Evolutionary conservation across 2,113 vertebrate species (phyloP).

Genomic region (Takifugu flavidus): DNA sequence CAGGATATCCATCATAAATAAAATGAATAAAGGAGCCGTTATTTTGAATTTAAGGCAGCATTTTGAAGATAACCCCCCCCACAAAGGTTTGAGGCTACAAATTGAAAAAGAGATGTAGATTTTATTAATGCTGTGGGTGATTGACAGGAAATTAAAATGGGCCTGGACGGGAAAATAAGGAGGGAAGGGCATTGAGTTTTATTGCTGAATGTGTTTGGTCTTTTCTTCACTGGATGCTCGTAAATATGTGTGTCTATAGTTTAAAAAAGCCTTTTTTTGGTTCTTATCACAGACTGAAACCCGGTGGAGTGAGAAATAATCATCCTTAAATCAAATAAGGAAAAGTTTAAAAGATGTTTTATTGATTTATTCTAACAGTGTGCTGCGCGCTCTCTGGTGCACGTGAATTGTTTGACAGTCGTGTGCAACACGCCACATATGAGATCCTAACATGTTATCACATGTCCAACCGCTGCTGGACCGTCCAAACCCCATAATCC

Average conservation of each 20-base stretch:
- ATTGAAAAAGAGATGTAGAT: constrained; percentile 60
- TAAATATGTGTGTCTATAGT: no score
- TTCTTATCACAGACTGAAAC: no score
- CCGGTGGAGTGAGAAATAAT: no score
- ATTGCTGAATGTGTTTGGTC: constrained; percentile 34
- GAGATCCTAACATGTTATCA: constrained; percentile 19
- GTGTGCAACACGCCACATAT: no score
- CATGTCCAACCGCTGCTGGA: constrained; percentile 25
- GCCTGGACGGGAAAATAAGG: constrained; percentile 20
- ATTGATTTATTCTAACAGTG: no score
- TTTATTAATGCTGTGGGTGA: constrained; percentile 57
- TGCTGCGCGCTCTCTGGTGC: constrained; percentile 6
- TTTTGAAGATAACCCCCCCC: constrained; percentile 52
- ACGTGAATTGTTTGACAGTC: no score
- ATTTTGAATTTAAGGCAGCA: constrained; percentile 42
- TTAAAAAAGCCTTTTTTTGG: no score
- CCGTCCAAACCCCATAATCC: constrained; percentile 12
- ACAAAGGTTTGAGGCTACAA: constrained; percentile 45
- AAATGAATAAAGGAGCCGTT: constrained; percentile 16
- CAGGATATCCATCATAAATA: constrained; percentile 24
- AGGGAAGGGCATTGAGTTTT: background rate
- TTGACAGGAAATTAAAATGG: constrained; percentile 66
- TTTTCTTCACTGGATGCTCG: constrained; percentile 13
- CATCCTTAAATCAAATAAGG: no score
- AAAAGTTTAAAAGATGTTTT: no score